Evolutionary conservation across 2,113 vertebrate species (phyloP), one percentile per base, ranked within the genome.

Genomic region (Podiceps cristatus): DNA sequence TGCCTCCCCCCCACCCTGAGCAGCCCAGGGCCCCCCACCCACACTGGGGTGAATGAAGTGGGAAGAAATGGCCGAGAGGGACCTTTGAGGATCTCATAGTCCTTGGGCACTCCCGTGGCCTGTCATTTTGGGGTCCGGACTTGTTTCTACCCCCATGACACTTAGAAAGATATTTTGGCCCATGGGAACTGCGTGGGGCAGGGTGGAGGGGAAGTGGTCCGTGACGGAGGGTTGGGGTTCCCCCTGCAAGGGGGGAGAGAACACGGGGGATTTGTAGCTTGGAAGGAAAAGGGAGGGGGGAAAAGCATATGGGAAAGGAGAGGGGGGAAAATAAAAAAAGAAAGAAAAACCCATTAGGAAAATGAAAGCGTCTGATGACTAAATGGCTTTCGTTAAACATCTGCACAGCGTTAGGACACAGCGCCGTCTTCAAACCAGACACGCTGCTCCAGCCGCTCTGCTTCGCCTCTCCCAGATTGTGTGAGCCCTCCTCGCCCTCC

Each of bases 391-490:
- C 47, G 77, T 37, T 11, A 1, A 89, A 96, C 94, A 95, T 93
- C 96, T 94, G 96, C 92, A 85, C 18, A 60, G 77, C 0, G 62
- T 94, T 95, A 94, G 47, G 79, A 29, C 90, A 40, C 37, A 23
- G 88, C 4, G 8, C 63, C 58, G 62, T 20, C 55, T 86, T 17
- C 92, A 58, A 63, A 63, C 35, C 77, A 66, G 79, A 55, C 52
- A 16, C 25, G 7, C 45, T 47, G 50, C 85, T 86, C 69, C 87
- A 25, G 92, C 58, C 24, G 2, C 76, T 37, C 77, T 7, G 55
- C 84, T 64, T 45, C 10, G 47, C 68, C 88, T 28, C 40, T 27
- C 75, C 88, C 37, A 56, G 75, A 17, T 8, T 27, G 64, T 5
- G n/a, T 4, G 82, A 93, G 50, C 67, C 35, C 52, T 42, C 69